Evolutionary conservation across 92 coral and sea anemone genomes (phyloP).

Genomic region (Porites cylindrica): DNA sequence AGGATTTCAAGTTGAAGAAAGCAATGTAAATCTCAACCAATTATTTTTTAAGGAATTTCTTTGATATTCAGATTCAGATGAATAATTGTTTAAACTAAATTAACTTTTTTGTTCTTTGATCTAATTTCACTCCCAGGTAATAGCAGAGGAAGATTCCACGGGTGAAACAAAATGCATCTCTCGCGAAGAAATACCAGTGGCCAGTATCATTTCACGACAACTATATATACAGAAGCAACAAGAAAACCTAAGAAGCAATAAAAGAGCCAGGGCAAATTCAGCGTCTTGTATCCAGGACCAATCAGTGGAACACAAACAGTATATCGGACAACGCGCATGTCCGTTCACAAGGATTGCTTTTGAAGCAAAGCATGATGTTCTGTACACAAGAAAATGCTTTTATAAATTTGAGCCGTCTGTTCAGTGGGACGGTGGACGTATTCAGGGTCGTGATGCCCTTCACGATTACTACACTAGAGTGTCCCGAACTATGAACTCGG

Average conservation of each 20-base stretch:
- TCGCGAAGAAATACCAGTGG: slow-evolving; percentile 61
- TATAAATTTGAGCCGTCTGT: slow-evolving; percentile 39
- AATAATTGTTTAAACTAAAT: no score
- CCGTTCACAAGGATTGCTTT: slow-evolving; percentile 67
- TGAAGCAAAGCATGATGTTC: slow-evolving; percentile 33
- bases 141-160: not conserved
- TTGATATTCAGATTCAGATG: no score
- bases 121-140: slow-evolving; percentile 18
- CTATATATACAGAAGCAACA: slow-evolving; percentile 38
- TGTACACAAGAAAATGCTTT: slow-evolving; percentile 28
- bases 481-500: slow-evolving; percentile 6
- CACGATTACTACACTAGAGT: slow-evolving; percentile 42
- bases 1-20: no score
- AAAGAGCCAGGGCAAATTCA: slow-evolving; percentile 4
- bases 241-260: slow-evolving; percentile 10
- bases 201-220: slow-evolving; percentile 58
- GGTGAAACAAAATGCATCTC: slow-evolving; percentile 54
- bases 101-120: no score
- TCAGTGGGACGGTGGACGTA: not conserved
- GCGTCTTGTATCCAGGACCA: slow-evolving; percentile 46
- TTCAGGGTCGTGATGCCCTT: not conserved
- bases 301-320: slow-evolving; percentile 5
- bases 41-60: no score
- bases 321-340: slow-evolving; percentile 54
- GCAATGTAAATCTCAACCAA: no score